These are phyloP conservation scores for Andrena flavipes DNA, from an alignment of 2,888 invertebrate genomes.

Conservation along the genomic window DNA sequence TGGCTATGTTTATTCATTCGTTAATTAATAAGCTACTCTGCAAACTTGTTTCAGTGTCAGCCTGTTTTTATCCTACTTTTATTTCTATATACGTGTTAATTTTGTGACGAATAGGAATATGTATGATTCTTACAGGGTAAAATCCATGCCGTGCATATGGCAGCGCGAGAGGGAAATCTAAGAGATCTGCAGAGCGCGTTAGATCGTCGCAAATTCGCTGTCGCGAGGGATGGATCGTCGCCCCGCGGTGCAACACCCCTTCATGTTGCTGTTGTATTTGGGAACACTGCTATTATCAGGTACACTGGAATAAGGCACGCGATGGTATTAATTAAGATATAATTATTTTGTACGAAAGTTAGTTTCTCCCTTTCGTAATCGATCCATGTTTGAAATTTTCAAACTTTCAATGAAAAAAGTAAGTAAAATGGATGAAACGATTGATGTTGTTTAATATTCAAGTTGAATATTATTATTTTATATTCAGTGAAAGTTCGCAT, in stretches of 20 bases:
- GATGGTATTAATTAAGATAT: not conserved
- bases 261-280: slow-evolving; percentile 94
- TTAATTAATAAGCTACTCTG: not conserved
- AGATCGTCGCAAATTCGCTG: slow-evolving; percentile 95
- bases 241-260: slow-evolving; percentile 94
- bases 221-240: slow-evolving; percentile 94
- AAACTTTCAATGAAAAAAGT: not conserved
- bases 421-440: too few species aligned
- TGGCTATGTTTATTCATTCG: not conserved
- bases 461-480: too few species aligned
- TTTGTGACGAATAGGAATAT: not conserved
- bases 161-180: slow-evolving; percentile 93
- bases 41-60: not conserved
- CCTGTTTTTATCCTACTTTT: not conserved
- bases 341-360: not conserved
- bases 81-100: too few species aligned
- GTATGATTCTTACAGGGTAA: slow-evolving; percentile 88
- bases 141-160: slow-evolving; percentile 94
- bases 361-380: not conserved
- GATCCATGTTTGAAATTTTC: not conserved
- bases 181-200: slow-evolving; percentile 93
- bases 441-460: too few species aligned
- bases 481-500: not conserved
- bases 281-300: slow-evolving; percentile 88
- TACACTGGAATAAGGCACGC: slow-evolving; percentile 39